Evolutionary conservation across 1,140 invertebrate genomes (phyloP), one percentile per base, ranked within the genome.

Genomic region (Lepidurus couesii): DNA sequence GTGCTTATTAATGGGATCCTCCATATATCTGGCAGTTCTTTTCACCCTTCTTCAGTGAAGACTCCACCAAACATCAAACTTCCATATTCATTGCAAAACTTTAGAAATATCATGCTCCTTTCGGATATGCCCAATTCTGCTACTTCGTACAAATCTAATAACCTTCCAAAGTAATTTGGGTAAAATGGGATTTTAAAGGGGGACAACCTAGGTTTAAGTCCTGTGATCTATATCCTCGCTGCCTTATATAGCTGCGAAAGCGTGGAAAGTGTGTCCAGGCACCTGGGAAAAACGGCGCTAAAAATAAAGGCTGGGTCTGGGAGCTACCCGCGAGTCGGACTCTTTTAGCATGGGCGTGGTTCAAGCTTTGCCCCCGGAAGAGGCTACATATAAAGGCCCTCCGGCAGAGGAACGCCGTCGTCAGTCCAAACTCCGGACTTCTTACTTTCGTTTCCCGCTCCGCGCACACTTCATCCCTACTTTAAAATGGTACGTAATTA

Each of bases 181-280:
- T 26, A 26, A 26, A 26, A 26, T 26, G 0, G 26, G 26, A 26
- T 26, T 1, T 26, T 2, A 26, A 26, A 26, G 26, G 26, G 26
- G 26, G 26, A 47, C 45, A 47, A 47, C 45, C 9, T 47, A 11
- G 9, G 1, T 47, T 16, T 47, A 47, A 47, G 16, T 47, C 1
- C 45, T 47, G 45, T 47, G 10, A 47, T 16, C 45, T 47, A 47
- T 7, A 47, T 7, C 45, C 53, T 65, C 53, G 43, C 80, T 81
- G 77, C 81, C 81, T n/a, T 79, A 81, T 45, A 77, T 77, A 53
- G 24, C 76, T 24, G n/a, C 13, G n/a, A 44, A 43, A 13, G 42
- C 74, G 13, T 0, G n/a, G 44, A 6, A 34, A 7, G n/a, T 7
- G 26, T 16, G 9, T 44, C 74, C 74, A 13, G 13, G 8, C 53